These are phyloP conservation scores for Otocyon megalotis DNA, from an alignment of 2,113 vertebrate species.

Conservation along the genomic window DNA sequence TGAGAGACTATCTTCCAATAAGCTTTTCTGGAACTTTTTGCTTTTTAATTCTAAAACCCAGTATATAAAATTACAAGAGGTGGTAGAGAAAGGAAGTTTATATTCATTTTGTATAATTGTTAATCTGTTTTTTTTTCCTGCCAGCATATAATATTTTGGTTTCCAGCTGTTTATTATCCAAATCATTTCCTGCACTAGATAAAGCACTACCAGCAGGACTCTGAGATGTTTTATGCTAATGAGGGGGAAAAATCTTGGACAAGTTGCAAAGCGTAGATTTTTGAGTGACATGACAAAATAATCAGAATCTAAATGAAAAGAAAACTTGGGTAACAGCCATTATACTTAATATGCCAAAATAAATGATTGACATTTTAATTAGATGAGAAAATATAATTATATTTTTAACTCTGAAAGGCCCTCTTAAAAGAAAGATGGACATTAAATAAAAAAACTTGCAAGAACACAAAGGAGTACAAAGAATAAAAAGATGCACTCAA, in stretches of 20 bases:
- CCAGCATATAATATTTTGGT: slow-evolving; percentile 48
- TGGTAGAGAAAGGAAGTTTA: slow-evolving; percentile 59
- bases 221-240: slow-evolving; percentile 78
- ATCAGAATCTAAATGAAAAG: slow-evolving; percentile 75
- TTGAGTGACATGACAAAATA: slow-evolving; percentile 75
- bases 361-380: slow-evolving; percentile 81
- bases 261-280: slow-evolving; percentile 78
- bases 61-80: slow-evolving; percentile 55
- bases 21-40: slow-evolving; percentile 7
- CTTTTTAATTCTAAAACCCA: slow-evolving; percentile 49
- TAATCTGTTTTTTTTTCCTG: slow-evolving; percentile 48
- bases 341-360: slow-evolving; percentile 72
- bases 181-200: slow-evolving; percentile 50
- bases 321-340: slow-evolving; percentile 72
- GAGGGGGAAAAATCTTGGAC: slow-evolving; percentile 69
- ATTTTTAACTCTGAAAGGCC: slow-evolving; percentile 73
- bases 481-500: slow-evolving; percentile 67
- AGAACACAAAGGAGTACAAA: slow-evolving; percentile 57
- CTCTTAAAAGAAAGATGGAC: slow-evolving; percentile 54
- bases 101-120: slow-evolving; percentile 69
- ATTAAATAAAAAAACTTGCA: slow-evolving; percentile 31
- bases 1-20: background rate
- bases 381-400: slow-evolving; percentile 78
- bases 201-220: slow-evolving; percentile 66
- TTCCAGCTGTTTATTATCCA: slow-evolving; percentile 75